phyloP scores from a whole-genome alignment of 2,113 vertebrate species.

The Atlantisia rogersi region DNA sequence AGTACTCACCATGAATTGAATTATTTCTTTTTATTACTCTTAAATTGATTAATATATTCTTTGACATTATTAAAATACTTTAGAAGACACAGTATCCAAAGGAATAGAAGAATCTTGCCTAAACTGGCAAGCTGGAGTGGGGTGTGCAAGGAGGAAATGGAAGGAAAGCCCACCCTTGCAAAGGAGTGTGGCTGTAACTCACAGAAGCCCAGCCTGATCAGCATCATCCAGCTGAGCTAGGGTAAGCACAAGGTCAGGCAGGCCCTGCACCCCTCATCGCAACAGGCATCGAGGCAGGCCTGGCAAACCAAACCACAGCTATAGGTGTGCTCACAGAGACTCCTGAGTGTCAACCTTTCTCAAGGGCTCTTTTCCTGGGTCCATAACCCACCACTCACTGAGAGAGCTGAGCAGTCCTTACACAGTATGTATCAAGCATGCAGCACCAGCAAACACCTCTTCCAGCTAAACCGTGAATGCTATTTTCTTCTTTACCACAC shows the following conservation, averaged over 20 bases:
- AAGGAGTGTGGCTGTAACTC: neutral
- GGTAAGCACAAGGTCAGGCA: neutral
- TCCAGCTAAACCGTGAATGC: neutral
- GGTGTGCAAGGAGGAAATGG: rapidly evolving
- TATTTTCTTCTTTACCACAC: neutral
- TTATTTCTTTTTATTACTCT: neutral
- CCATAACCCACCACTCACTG: rapidly evolving
- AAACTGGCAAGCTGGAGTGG: neutral
- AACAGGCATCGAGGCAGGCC: neutral
- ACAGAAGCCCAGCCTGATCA: neutral
- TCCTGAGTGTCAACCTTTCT: neutral
- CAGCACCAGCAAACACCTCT: neutral
- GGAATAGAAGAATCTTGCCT: neutral
- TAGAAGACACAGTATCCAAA: neutral
- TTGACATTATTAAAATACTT: neutral
- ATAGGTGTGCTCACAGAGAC: rapidly evolving
- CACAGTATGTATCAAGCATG: neutral
- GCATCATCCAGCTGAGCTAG: neutral
- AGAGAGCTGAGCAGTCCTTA: neutral
- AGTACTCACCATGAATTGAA: neutral
- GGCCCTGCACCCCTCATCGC: neutral
- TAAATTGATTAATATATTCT: neutral
- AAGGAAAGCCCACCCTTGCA: neutral
- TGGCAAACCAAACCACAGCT: neutral
- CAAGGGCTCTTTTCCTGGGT: neutral